A percentile compares a stretch with the other conserved stretches of the same genome.
Evolutionary conservation across 2,888 invertebrate genomes (phyloP).

Genomic region (Agrotis ipsilon): DNA sequence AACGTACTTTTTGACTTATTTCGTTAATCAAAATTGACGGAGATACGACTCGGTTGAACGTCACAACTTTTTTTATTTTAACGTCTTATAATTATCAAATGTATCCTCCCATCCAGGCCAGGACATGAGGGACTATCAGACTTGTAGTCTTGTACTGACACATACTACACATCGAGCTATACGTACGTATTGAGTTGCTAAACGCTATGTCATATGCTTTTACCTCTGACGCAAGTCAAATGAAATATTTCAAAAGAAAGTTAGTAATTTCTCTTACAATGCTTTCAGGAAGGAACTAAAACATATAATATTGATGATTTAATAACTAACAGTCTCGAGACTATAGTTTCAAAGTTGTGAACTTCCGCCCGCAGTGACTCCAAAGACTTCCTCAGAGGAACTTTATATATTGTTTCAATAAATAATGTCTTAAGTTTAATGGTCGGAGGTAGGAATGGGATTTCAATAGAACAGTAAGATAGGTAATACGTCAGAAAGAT

Average conservation of each 20-base stretch:
- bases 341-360: neutral
- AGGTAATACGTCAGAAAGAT: neutral
- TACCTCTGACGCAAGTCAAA: neutral
- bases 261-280: neutral
- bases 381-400: slow-evolving; percentile 8
- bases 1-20: no score
- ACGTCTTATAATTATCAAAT: no score
- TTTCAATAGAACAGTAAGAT: neutral
- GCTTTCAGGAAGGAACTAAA: neutral
- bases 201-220: no score
- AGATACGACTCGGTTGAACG: no score
- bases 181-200: no score
- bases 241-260: slow-evolving; percentile 5
- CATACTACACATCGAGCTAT: no score
- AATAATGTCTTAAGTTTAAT: neutral
- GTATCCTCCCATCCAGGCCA: no score
- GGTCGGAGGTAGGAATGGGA: neutral
- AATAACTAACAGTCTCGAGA: neutral
- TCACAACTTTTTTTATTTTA: no score
- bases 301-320: neutral
- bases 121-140: no score
- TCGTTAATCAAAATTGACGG: no score
- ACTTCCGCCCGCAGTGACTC: neutral
- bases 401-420: slow-evolving; percentile 1
- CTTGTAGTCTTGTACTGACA: no score